Evolutionary conservation across 2,888 invertebrate genomes (phyloP).

Genomic region (Limnephilus auricula): DNA sequence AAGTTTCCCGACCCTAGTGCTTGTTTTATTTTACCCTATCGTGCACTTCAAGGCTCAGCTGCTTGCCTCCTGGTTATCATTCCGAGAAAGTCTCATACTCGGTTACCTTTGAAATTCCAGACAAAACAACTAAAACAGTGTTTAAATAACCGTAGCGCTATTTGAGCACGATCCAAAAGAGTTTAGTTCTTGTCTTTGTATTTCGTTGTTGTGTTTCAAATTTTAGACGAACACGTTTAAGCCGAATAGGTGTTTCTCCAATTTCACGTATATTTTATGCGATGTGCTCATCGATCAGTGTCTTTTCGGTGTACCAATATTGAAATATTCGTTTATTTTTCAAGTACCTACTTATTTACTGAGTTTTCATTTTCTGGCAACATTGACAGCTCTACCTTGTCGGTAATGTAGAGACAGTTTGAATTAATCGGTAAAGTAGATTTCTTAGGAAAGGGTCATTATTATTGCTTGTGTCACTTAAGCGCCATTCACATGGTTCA

Average conservation of each 20-base stretch:
- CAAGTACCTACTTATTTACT: no score
- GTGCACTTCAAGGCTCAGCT: neutral
- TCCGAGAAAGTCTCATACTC: neutral
- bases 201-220: neutral
- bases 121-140: neutral
- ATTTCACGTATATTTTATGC: neutral
- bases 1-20: neutral
- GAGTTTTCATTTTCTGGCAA: no score
- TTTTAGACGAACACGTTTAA: neutral
- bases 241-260: neutral
- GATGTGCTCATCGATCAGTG: no score
- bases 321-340: no score
- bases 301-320: no score
- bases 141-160: neutral
- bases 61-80: neutral
- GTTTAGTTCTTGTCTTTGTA: neutral
- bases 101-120: neutral
- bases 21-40: neutral
- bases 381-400: no score
- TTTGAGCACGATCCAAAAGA: neutral
- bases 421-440: no score
- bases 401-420: no score
- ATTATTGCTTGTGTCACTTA: no score
- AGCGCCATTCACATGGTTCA: no score
- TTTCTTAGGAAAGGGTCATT: no score